These are phyloP conservation scores for Balaenoptera acutorostrata DNA, from an alignment of 2,113 vertebrate genomes.

Conservation along the genomic window DNA sequence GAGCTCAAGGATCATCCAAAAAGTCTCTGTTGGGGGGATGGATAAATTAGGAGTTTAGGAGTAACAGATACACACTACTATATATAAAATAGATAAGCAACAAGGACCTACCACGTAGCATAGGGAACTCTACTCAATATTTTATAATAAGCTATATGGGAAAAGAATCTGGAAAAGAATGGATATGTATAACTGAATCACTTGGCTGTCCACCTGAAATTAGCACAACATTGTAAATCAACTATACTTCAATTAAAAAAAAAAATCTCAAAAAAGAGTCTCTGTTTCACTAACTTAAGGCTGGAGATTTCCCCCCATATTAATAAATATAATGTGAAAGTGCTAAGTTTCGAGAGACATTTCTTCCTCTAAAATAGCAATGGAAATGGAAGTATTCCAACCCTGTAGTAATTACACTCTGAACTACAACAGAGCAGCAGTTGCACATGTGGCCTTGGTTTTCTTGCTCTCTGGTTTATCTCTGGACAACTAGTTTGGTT, in stretches of 20 bases:
- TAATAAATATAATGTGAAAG: not conserved
- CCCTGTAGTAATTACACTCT: not conserved
- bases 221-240: not conserved
- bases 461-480: not conserved
- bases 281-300: not conserved
- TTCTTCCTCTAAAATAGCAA: not conserved
- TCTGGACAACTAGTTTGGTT: not conserved
- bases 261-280: not conserved
- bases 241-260: not conserved
- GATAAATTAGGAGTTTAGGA: not conserved
- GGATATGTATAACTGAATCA: too few species aligned
- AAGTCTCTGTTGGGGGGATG: not conserved
- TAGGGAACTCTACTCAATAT: not conserved
- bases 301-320: too few species aligned
- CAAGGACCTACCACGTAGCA: not conserved
- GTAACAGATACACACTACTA: not conserved
- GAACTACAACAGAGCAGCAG: rapidly evolving
- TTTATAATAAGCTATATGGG: not conserved
- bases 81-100: not conserved
- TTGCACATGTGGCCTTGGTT: not conserved
- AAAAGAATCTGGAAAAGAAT: not conserved
- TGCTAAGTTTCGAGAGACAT: not conserved
- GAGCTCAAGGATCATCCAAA: not conserved
- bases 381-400: not conserved
- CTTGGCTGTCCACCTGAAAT: not conserved